Conservation (phyloP, 1,140 invertebrate genomes). For the Zeugodacus cucurbitae region DNA sequence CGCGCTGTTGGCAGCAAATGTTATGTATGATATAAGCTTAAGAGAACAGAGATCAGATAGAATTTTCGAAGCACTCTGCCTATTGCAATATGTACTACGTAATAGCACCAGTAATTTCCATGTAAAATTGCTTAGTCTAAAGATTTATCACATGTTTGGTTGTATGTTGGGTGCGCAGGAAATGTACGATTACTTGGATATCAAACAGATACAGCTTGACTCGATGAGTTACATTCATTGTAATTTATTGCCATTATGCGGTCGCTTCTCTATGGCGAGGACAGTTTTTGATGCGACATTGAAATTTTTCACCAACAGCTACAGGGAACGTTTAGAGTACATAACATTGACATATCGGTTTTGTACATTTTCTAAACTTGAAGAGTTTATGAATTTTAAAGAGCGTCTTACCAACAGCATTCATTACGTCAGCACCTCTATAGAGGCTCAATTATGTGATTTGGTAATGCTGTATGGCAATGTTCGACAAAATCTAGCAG, state of each 20-base stretch:
- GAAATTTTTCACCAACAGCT: slow-evolving; percentile 87
- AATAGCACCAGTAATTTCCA: slow-evolving; percentile 83
- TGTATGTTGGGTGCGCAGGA: slow-evolving; percentile 76
- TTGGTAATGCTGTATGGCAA: slow-evolving; percentile 69
- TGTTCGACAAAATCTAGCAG: slow-evolving; percentile 56
- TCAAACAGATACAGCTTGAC: slow-evolving; percentile 95
- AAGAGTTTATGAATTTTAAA: slow-evolving; percentile 89
- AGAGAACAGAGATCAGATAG: slow-evolving; percentile 71
- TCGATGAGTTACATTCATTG: slow-evolving; percentile 87
- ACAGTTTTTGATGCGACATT: slow-evolving; percentile 77
- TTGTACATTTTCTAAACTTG: slow-evolving; percentile 91
- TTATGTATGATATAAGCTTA: slow-evolving; percentile 77
- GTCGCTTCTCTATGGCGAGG: slow-evolving; percentile 74
- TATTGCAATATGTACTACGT: slow-evolving; percentile 77
- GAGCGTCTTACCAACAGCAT: slow-evolving; percentile 84
- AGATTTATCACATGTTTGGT: slow-evolving; percentile 79
- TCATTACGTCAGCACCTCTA: slow-evolving; percentile 79
- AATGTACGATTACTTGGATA: slow-evolving; percentile 79
- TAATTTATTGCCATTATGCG: slow-evolving; percentile 76
- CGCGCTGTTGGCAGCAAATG: slow-evolving; percentile 78
- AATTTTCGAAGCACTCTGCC: slow-evolving; percentile 73
- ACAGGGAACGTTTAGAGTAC: slow-evolving; percentile 91
- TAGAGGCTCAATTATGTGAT: slow-evolving; percentile 84
- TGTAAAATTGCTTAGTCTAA: slow-evolving; percentile 78
- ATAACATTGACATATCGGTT: slow-evolving; percentile 93